Conservation (phyloP, 2,113 vertebrate species). For the Chaetodon trifascialis region DNA sequence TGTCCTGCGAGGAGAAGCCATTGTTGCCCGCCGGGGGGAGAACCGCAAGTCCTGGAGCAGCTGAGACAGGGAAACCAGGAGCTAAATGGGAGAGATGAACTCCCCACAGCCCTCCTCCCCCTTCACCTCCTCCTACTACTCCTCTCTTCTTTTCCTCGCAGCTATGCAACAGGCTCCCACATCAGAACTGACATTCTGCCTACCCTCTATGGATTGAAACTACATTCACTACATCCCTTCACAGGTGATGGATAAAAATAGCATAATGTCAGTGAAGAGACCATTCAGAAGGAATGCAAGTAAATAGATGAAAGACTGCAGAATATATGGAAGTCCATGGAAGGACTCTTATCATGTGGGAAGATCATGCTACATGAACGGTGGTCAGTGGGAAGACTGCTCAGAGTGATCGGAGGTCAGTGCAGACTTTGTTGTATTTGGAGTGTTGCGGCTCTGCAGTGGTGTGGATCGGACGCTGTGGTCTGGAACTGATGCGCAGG, state of each 20-base stretch:
- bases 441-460: not conserved
- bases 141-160: conserved; percentile 37
- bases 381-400: conserved; percentile 46
- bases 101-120: conserved; percentile 22
- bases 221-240: conserved; percentile 16
- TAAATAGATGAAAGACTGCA: conserved; percentile 34
- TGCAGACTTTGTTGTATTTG: conserved; percentile 4
- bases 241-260: conserved; percentile 22
- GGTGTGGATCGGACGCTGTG: not conserved
- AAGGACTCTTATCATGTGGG: not conserved
- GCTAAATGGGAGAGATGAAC: conserved; percentile 52
- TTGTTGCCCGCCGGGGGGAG: conserved; percentile 71
- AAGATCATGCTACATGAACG: conserved; percentile 9
- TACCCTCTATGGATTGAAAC: conserved; percentile 21
- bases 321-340: conserved; percentile 28
- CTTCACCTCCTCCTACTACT: conserved; percentile 11
- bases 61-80: conserved; percentile 74
- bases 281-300: conserved; percentile 7
- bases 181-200: conserved; percentile 47
- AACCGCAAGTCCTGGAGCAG: conserved; percentile 96
- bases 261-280: conserved; percentile 19
- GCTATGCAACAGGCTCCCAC: conserved; percentile 60
- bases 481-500: conserved; percentile 32
- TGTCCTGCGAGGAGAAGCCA: conserved; percentile 83
- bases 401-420: conserved; percentile 18